These are phyloP conservation scores for Halesus radiatus DNA, from an alignment of 1,140 invertebrate genomes.

Conservation along the genomic window DNA sequence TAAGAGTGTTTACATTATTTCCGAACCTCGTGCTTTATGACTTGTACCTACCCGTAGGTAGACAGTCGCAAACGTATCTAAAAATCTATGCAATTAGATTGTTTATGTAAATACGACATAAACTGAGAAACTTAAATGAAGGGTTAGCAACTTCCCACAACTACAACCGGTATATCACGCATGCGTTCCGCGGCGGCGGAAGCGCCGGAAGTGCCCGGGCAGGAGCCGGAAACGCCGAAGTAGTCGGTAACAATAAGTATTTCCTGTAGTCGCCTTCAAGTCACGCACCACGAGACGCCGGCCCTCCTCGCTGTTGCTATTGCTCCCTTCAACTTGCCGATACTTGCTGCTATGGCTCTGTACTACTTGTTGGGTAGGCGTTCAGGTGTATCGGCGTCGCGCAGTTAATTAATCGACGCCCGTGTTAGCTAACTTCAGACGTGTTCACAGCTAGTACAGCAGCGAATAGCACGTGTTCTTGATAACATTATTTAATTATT, in stretches of 20 bases:
- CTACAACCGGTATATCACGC: slow-evolving; percentile 51
- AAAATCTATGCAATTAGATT: neutral
- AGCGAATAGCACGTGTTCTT: no score
- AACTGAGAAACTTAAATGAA: neutral
- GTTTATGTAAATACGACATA: neutral
- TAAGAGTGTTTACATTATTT: no score
- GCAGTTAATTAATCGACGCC: slow-evolving; percentile 49
- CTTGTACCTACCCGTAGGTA: no score
- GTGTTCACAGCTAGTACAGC: no score
- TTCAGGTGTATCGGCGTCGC: slow-evolving; percentile 46
- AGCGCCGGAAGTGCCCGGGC: slow-evolving; percentile 52
- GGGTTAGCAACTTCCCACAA: slow-evolving; percentile 51
- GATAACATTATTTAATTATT: no score
- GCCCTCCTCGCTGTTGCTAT: neutral
- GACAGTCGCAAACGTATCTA: no score
- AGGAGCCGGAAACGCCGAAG: slow-evolving; percentile 55
- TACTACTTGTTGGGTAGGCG: neutral
- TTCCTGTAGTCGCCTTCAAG: slow-evolving; percentile 56
- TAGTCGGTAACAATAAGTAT: slow-evolving; percentile 55
- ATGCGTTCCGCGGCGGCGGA: slow-evolving; percentile 37
- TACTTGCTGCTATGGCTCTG: no score
- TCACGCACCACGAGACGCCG: slow-evolving; percentile 53
- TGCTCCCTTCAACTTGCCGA: no score
- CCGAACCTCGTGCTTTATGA: no score
- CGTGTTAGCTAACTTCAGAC: neutral